These are phyloP conservation scores for Mesocentrotus franciscanus DNA, from an alignment of 53 echinoderm and acorn worm species.

Conservation along the genomic window DNA sequence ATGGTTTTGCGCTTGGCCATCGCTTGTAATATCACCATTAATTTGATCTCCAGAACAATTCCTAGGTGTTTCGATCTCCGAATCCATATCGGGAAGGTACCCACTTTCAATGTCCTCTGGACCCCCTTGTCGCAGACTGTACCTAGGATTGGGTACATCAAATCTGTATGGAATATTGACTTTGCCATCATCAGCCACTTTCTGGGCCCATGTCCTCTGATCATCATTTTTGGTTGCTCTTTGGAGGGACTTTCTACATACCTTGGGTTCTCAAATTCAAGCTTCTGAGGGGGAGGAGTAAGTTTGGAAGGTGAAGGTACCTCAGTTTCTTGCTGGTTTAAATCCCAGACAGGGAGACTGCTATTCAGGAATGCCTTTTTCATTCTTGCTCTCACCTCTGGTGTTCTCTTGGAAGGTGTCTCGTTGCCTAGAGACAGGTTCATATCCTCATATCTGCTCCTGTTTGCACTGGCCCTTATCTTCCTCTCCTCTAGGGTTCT, in stretches of 20 bases:
- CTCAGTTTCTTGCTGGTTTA: background rate
- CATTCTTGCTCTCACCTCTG: conserved; percentile 71
- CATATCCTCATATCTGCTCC: conserved; percentile 44
- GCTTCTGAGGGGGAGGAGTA: conserved; percentile 33
- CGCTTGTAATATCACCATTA: background rate
- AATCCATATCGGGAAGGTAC: conserved; percentile 56
- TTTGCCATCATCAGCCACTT: background rate
- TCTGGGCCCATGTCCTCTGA: conserved; percentile 32
- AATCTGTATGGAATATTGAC: conserved; percentile 26
- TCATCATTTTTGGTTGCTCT: conserved; percentile 30
- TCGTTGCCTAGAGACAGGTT: conserved; percentile 44
- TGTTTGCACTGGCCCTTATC: conserved; percentile 28
- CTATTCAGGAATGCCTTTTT: conserved; percentile 75
- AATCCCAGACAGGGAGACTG: conserved; percentile 77
- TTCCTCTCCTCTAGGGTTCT: conserved; percentile 57
- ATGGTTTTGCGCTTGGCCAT: background rate
- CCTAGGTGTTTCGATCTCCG: conserved; percentile 59
- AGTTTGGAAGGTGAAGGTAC: background rate
- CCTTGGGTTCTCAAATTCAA: conserved; percentile 81
- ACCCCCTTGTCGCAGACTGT: background rate
- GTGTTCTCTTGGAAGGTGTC: conserved; percentile 74
- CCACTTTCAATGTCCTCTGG: conserved; percentile 51
- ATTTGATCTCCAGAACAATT: background rate
- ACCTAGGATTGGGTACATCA: conserved; percentile 63
- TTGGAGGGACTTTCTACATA: conserved; percentile 62